Base-by-base conservation (phyloP, 2,888 invertebrate species). In the Erebia epiphron region DNA sequence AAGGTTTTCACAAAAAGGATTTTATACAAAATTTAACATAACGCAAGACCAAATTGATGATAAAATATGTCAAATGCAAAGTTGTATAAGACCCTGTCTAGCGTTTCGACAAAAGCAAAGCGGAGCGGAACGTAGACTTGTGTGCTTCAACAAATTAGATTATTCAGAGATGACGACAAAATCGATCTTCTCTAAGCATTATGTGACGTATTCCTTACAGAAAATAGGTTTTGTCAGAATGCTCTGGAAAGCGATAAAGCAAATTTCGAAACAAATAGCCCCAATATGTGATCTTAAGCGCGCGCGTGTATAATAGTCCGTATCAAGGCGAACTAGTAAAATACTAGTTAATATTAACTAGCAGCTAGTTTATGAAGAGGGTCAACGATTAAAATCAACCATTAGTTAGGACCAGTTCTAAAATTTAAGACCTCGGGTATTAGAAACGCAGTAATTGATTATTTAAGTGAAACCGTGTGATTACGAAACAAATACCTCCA, bases 381-480 rank as follows among this genome's bases (percentile, higher is more conserved):
- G 68, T 68, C 67, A 65, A 50, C 63, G 56, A 68, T 68, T 68
- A 65, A 69, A 61, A 63, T 63, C 50, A 26, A 56, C 54, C 60
- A 60, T 43, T 70, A 52, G n/a, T 50, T 26, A 41, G 35, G 18
- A 68, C 68, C 43, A 58, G 70, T 73, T 68, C 60, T 16, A 58
- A 61, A 65, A 56, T 70, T 62, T 52, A 58, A 43, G 56, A 43
- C 69, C 41, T 58, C 62, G 18, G 18, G n/a, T 68, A 35, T 62
- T 52, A 21, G 10, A 43, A 58, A 69, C 68, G 60, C 1, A 61
- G 70, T 70, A 58, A 57, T 46, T 49, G 41, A 11, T 70, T 57
- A 57, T 46, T 49, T 21, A 11, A 79, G 82, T 79, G 82, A 84
- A 86, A 85, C 84, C 83, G 80, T 75, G 76, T 76, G 77, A 79